Evolutionary conservation across 1,140 invertebrate species (phyloP), one percentile per base, ranked within the genome.

Genomic region (Achatina immaculata): DNA sequence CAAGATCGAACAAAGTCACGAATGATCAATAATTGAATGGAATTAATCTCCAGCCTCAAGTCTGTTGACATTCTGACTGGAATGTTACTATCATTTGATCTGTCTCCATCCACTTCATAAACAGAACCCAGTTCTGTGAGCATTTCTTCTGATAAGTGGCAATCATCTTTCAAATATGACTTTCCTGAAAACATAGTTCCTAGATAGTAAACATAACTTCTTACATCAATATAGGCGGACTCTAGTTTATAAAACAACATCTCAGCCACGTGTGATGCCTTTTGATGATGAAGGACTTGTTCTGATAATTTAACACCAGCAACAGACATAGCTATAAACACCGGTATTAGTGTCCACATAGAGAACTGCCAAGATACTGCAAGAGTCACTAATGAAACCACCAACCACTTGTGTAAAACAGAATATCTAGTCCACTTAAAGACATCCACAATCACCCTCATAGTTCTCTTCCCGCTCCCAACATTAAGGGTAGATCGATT

Each of bases 1-100:
- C 85, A 86, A 9, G 84, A 81, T n/a, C 82, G 73, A 16, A 86
- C 80, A 80, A 85, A 86, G 77, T 86, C 85, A 72, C 83, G 73
- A 24, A 80, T 79, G 42, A 86, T 84, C 28, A 85, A 83, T 38
- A 82, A 74, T 19, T 82, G 72, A 24, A 85, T 84, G n/a, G 80
- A 82, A 48, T 83, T 81, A 19, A 86, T 55, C 68, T 86, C 85
- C 48, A 80, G 42, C 19, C 71, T 45, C 34, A 84, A 77, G 31
- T n/a, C 77, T 66, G 31, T 66, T 66, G 77, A 78, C 55, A 66
- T 4, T 66, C 42, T 58, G 42, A 75, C 75, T 36, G 43, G 66
- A 11, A 48, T 51, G 36, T 1, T 21, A 31, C 28, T 62, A 21
- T 75, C 36, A 55, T 45, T 55, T 21, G 79, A 74, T 55, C 58